Conservation (phyloP, 1,140 invertebrate genomes). For the Wiebesia pumilae region DNA sequence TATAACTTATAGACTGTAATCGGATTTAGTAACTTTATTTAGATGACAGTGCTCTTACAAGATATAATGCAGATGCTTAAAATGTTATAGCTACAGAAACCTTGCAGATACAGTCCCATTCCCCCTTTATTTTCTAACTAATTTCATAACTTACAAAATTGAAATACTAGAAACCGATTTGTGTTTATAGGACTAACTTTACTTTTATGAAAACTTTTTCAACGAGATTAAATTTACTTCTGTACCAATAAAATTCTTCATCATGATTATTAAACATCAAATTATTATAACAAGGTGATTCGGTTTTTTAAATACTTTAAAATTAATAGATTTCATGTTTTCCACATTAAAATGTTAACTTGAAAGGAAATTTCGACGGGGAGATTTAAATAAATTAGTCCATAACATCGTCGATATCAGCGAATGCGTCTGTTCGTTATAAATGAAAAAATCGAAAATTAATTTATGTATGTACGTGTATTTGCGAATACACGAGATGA, state of each 20-base stretch:
- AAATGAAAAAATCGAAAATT: slow-evolving; percentile 39
- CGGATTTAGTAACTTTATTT: slow-evolving; percentile 5
- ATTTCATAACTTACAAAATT: slow-evolving; percentile 34
- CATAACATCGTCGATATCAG: slow-evolving; percentile 26
- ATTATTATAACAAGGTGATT: slow-evolving; percentile 19
- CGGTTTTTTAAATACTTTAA: slow-evolving; percentile 4
- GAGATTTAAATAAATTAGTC: slow-evolving; percentile 45
- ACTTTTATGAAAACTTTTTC: slow-evolving; percentile 9
- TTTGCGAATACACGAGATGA: slow-evolving; percentile 39
- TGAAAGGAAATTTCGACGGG: slow-evolving; percentile 15
- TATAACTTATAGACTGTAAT: slow-evolving; percentile 40
- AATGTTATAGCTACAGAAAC: slow-evolving; percentile 38
- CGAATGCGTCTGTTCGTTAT: slow-evolving; percentile 23
- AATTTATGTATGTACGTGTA: slow-evolving; percentile 20
- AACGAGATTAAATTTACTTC: slow-evolving; percentile 34
- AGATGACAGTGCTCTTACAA: slow-evolving; percentile 37
- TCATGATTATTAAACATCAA: no score
- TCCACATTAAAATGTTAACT: not conserved
- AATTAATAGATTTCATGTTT: slow-evolving; percentile 16
- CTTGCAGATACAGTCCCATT: slow-evolving; percentile 42
- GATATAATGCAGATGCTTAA: slow-evolving; percentile 37
- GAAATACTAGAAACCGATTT: slow-evolving; percentile 38
- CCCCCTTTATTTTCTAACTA: slow-evolving; percentile 36
- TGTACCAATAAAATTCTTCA: slow-evolving; percentile 11
- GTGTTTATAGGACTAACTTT: slow-evolving; percentile 1